Conservation (phyloP, 2,888 invertebrate genomes). For the Parochlus steinenii region DNA sequence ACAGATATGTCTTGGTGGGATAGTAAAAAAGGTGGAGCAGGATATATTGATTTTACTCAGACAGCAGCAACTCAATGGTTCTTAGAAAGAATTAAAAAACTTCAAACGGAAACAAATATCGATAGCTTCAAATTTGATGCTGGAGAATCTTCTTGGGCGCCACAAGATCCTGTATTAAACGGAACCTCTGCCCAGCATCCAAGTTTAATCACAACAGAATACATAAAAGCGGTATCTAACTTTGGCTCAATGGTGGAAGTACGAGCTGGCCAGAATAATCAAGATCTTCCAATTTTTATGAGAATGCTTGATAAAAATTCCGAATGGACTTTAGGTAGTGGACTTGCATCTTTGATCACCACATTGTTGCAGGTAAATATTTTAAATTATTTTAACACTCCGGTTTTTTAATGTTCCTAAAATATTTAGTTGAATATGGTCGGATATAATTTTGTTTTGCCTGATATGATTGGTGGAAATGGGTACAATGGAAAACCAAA, state of each 20-base stretch:
- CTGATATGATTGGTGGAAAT: constrained; percentile 60
- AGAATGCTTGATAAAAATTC: constrained; percentile 61
- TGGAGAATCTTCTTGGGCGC: constrained; percentile 49
- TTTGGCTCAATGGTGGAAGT: constrained; percentile 48
- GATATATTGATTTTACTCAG: constrained; percentile 53
- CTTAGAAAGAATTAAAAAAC: constrained; percentile 26
- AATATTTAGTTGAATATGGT: constrained; percentile 25
- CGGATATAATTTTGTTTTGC: constrained; percentile 47
- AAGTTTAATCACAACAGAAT: constrained; percentile 31
- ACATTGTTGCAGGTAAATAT: constrained; percentile 26
- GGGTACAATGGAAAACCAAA: constrained; percentile 36
- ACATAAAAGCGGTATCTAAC: constrained; percentile 34
- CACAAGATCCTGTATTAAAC: constrained; percentile 38
- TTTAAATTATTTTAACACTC: constrained; percentile 1
- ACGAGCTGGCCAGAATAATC: constrained; percentile 44
- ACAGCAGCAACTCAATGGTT: constrained; percentile 40
- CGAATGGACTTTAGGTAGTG: constrained; percentile 44
- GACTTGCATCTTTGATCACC: constrained; percentile 49
- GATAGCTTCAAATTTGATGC: constrained; percentile 67
- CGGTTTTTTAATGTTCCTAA: background rate
- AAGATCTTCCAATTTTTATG: constrained; percentile 46
- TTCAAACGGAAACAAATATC: constrained; percentile 45
- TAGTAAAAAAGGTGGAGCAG: constrained; percentile 28
- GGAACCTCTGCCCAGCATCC: constrained; percentile 33
- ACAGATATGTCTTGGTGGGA: constrained; percentile 34